A percentile compares a stretch with the other conserved stretches of the same genome.
Evolutionary conservation across 2,113 vertebrate species (phyloP).

Genomic region (Alligator sinensis): DNA sequence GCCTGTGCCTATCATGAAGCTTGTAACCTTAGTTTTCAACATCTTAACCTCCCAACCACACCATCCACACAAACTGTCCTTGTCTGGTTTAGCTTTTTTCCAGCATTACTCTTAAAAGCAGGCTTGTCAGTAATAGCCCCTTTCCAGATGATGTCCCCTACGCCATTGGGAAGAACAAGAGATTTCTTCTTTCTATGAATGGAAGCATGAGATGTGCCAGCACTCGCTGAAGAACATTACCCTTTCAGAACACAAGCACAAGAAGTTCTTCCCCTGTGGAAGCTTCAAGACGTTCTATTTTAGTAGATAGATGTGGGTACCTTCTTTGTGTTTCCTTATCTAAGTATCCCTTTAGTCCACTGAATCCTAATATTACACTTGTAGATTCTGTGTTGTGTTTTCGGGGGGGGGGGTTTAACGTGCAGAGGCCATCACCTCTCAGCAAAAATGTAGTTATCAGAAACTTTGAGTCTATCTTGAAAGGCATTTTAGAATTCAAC

Average conservation of each 20-base stretch:
- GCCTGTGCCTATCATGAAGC: background rate
- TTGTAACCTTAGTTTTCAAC: rapidly evolving
- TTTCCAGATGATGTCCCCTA: background rate
- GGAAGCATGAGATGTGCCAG: background rate
- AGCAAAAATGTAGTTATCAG: background rate
- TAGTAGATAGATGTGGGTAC: background rate
- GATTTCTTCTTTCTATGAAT: background rate
- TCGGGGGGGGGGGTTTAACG: background rate
- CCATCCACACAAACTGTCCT: background rate
- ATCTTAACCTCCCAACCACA: background rate
- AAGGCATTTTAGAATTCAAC: background rate
- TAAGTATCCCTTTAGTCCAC: background rate
- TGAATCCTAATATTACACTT: background rate
- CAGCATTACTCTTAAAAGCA: background rate
- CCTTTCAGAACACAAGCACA: background rate
- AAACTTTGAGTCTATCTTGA: background rate
- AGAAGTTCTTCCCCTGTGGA: background rate
- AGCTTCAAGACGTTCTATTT: background rate
- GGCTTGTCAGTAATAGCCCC: background rate
- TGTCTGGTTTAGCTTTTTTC: background rate
- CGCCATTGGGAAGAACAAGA: background rate
- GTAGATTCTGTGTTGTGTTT: background rate
- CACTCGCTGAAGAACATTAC: background rate
- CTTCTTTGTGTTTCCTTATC: background rate
- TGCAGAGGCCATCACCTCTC: background rate